Percentiles rank a stretch among this genome's conserved stretches.
Evolutionary conservation across 1,140 invertebrate genomes (phyloP).

Genomic region (Ditylenchus dipsaci): DNA sequence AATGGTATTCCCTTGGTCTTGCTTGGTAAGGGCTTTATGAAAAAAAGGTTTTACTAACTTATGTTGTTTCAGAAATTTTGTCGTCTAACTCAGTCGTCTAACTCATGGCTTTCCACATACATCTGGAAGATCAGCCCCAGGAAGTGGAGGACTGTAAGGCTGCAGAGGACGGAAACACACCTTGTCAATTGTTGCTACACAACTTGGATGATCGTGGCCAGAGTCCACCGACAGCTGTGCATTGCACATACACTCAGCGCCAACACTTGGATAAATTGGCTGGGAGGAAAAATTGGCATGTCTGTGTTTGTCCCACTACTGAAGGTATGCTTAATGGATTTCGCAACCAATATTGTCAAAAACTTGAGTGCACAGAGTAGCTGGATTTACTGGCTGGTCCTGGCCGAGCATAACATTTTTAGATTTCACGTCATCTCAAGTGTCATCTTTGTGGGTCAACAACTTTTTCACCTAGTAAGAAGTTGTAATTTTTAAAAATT

Average conservation of each 20-base stretch:
- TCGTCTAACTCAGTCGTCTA: too few relatives aligned
- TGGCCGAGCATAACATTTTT: too few relatives aligned
- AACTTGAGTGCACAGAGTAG: too few relatives aligned
- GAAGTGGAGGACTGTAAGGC: conserved; percentile 43
- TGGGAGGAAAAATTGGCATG: conserved; percentile 20
- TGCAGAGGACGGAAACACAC: conserved; percentile 10
- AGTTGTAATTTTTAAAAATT: too few relatives aligned
- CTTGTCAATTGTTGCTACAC: conserved; percentile 26
- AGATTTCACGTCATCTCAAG: too few relatives aligned
- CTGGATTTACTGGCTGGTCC: too few relatives aligned
- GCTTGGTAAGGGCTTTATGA: background rate
- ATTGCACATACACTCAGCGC: conserved; percentile 47
- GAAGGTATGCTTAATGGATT: too few relatives aligned
- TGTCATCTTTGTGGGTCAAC: too few relatives aligned
- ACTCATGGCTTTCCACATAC: conserved; percentile 55
- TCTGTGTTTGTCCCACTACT: conserved; percentile 52
- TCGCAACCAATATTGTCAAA: too few relatives aligned
- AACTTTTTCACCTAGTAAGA: too few relatives aligned
- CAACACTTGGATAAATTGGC: conserved; percentile 2
- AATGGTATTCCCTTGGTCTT: conserved; percentile 39
- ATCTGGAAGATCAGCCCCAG: conserved; percentile 56
- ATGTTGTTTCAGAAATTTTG: too few relatives aligned
- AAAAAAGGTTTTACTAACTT: too few relatives aligned
- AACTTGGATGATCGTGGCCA: background rate
- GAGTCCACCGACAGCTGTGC: conserved; percentile 41